phyloP scores from a whole-genome alignment of 2,113 vertebrate species.

The Pachycephala philippinensis region DNA sequence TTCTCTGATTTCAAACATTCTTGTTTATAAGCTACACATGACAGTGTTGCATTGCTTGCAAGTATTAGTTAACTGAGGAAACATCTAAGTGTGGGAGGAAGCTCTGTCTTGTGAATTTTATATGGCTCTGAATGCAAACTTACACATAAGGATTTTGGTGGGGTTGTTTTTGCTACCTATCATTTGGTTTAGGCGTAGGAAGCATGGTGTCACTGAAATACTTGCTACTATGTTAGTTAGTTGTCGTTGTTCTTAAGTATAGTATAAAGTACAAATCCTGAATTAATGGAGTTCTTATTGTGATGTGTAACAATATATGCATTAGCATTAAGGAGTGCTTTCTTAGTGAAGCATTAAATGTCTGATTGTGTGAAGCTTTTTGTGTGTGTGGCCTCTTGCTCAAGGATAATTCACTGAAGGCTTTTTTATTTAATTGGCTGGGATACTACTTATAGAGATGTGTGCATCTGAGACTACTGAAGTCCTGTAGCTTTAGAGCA shows the following conservation, averaged over 20 bases:
- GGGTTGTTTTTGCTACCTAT: background rate
- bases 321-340: background rate
- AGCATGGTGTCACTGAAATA: background rate
- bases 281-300: background rate
- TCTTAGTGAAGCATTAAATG: background rate
- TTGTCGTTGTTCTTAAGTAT: background rate
- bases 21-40: rapidly evolving
- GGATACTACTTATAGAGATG: background rate
- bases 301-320: rapidly evolving
- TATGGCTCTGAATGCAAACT: background rate
- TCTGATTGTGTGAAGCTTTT: background rate
- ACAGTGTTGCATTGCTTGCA: rapidly evolving
- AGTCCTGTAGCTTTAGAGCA: background rate
- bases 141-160: background rate
- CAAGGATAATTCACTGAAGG: background rate
- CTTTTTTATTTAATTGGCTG: background rate
- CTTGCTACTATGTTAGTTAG: background rate
- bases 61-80: background rate
- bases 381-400: background rate
- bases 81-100: background rate
- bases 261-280: background rate
- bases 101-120: background rate
- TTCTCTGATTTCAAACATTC: background rate
- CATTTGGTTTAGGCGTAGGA: background rate
- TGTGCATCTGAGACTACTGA: background rate